Conservation (phyloP, 2,888 invertebrate genomes). For the Branchellion lobata region DNA sequence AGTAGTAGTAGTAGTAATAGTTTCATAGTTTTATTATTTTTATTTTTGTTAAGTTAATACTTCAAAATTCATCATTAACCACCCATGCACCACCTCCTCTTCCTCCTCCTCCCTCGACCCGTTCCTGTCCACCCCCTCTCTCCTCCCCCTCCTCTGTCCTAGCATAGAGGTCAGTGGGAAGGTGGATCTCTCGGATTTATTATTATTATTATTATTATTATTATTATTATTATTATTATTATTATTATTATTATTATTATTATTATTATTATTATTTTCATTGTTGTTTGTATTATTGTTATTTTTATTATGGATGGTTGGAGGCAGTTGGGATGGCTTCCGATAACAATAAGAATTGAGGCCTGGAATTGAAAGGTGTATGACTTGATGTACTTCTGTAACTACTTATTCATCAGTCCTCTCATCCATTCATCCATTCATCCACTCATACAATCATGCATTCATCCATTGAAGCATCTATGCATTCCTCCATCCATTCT, state of each 20-base stretch:
- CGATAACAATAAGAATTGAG: background rate
- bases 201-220: slow-evolving; percentile 14
- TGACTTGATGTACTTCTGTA: too few relatives aligned
- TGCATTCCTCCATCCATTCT: background rate
- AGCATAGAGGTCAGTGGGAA: too few relatives aligned
- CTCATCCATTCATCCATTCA: slow-evolving; percentile 5
- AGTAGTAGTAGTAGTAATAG: background rate
- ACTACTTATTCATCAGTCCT: background rate
- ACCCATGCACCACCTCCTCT: too few relatives aligned
- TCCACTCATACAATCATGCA: background rate
- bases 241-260: slow-evolving; percentile 28
- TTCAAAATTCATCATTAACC: too few relatives aligned
- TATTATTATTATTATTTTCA: slow-evolving; percentile 23
- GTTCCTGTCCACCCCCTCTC: too few relatives aligned
- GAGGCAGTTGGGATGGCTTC: too few relatives aligned
- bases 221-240: slow-evolving; percentile 28
- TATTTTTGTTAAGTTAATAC: too few relatives aligned
- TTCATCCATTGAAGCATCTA: background rate
- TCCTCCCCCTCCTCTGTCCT: too few relatives aligned
- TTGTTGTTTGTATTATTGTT: background rate
- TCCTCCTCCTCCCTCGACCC: too few relatives aligned
- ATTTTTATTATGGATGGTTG: background rate
- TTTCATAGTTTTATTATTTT: background rate
- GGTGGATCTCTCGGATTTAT: background rate
- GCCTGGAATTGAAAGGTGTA: too few relatives aligned